phyloP scores from a whole-genome alignment of 2,113 vertebrate genomes.

The Dromaius novaehollandiae region DNA sequence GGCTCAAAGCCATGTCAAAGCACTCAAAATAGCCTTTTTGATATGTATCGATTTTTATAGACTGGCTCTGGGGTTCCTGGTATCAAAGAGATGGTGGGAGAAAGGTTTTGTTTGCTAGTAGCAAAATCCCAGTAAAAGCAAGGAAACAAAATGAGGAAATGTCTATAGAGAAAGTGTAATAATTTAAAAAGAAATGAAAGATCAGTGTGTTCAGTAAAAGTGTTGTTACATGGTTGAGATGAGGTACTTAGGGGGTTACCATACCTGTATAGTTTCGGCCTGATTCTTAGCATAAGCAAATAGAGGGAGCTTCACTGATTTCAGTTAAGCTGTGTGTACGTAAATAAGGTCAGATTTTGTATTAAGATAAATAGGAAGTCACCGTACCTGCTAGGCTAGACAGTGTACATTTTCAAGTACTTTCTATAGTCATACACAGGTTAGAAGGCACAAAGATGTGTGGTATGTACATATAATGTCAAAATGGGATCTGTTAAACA shows the following conservation, averaged over 20 bases:
- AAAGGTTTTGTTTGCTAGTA: background rate
- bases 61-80: background rate
- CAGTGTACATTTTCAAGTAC: background rate
- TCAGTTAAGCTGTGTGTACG: background rate
- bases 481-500: background rate
- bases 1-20: background rate
- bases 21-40: background rate
- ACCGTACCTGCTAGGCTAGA: background rate
- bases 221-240: background rate
- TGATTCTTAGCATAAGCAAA: background rate
- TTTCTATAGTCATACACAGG: background rate
- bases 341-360: background rate
- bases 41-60: background rate
- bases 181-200: background rate
- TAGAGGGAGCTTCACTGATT: background rate
- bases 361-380: background rate
- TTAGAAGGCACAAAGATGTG: background rate
- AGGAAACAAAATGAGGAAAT: background rate
- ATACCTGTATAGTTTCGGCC: background rate
- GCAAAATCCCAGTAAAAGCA: background rate
- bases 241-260: background rate
- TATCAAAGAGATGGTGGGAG: background rate
- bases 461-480: fast-evolving
- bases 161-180: background rate
- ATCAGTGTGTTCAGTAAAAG: background rate